Percentiles rank a stretch among this genome's conserved stretches.
Evolutionary conservation across 1,140 invertebrate species (phyloP).

Genomic region (Galendromus occidentalis): DNA sequence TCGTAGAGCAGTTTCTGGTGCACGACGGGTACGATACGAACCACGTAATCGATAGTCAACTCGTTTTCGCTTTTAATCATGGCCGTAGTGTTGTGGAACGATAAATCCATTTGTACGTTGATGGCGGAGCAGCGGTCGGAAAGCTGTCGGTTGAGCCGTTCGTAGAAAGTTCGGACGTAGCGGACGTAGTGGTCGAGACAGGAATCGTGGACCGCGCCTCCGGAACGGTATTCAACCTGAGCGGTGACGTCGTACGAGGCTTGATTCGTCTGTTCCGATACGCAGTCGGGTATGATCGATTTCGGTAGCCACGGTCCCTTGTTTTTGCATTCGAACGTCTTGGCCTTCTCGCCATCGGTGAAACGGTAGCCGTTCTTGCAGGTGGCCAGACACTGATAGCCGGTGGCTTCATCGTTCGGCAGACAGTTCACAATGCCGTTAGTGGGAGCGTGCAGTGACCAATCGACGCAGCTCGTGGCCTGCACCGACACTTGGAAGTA

Average conservation of each 20-base stretch:
- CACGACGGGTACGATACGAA: slow-evolving; percentile 66
- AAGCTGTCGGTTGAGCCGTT: slow-evolving; percentile 52
- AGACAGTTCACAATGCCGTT: slow-evolving; percentile 72
- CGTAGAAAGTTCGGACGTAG: slow-evolving; percentile 55
- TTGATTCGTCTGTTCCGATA: slow-evolving; percentile 78
- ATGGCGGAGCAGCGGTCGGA: slow-evolving; percentile 79
- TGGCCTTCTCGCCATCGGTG: slow-evolving; percentile 64
- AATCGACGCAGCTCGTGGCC: slow-evolving; percentile 79
- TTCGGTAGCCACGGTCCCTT: slow-evolving; percentile 54
- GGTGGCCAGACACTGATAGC: slow-evolving; percentile 67
- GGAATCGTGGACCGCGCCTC: slow-evolving; percentile 56
- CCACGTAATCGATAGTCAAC: slow-evolving; percentile 48
- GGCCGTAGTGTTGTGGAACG: slow-evolving; percentile 58
- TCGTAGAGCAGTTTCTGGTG: slow-evolving; percentile 75
- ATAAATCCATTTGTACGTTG: slow-evolving; percentile 82
- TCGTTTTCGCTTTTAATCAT: slow-evolving; percentile 23
- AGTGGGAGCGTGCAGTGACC: slow-evolving; percentile 67
- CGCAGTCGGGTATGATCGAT: slow-evolving; percentile 73
- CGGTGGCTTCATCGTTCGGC: slow-evolving; percentile 40
- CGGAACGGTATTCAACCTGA: slow-evolving; percentile 65
- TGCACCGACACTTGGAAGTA: slow-evolving; percentile 73
- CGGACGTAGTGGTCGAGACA: slow-evolving; percentile 72
- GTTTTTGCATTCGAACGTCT: slow-evolving; percentile 59
- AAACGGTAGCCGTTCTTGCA: slow-evolving; percentile 76
- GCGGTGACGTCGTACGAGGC: slow-evolving; percentile 77